A percentile compares a stretch with the other conserved stretches of the same genome.
Evolutionary conservation across 2,797 vertebrate genomes (phyloP).

Genomic region (Bufotes viridis): DNA sequence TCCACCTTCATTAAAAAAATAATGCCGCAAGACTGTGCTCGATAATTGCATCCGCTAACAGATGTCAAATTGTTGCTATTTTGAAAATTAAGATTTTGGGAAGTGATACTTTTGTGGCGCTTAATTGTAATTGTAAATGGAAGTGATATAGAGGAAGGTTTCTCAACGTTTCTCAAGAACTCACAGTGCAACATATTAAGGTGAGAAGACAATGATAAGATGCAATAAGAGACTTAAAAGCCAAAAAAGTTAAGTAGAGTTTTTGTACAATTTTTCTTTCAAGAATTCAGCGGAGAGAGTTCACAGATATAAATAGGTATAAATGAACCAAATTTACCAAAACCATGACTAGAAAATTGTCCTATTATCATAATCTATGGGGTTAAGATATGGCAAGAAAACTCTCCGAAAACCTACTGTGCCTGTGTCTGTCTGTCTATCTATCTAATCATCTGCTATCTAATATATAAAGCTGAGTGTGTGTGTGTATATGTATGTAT

Average conservation of each 20-base stretch:
- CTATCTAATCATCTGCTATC: no score
- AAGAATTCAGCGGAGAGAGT: no score
- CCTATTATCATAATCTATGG: no score
- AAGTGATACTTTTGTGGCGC: conserved; percentile 37
- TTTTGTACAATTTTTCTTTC: neutral
- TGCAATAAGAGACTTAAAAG: neutral
- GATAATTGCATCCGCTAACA: conserved; percentile 53
- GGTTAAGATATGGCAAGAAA: no score
- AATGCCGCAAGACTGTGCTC: conserved; percentile 22
- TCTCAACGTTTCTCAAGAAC: neutral
- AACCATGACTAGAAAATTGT: no score
- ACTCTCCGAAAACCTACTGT: no score
- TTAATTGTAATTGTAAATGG: conserved; percentile 25
- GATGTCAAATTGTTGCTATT: conserved; percentile 56
- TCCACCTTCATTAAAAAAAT: conserved; percentile 52
- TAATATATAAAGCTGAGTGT: no score
- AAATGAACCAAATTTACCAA: no score
- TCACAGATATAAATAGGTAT: no score
- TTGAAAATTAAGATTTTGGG: conserved; percentile 24
- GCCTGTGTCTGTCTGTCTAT: no score
- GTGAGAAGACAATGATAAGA: neutral
- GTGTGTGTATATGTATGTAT: no score
- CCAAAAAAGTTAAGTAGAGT: neutral
- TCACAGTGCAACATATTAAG: neutral
- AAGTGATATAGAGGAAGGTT: neutral